Evolutionary conservation across 2,797 vertebrate species (phyloP), one percentile per base, ranked within the genome.

Genomic region (Acanthiza pusilla): DNA sequence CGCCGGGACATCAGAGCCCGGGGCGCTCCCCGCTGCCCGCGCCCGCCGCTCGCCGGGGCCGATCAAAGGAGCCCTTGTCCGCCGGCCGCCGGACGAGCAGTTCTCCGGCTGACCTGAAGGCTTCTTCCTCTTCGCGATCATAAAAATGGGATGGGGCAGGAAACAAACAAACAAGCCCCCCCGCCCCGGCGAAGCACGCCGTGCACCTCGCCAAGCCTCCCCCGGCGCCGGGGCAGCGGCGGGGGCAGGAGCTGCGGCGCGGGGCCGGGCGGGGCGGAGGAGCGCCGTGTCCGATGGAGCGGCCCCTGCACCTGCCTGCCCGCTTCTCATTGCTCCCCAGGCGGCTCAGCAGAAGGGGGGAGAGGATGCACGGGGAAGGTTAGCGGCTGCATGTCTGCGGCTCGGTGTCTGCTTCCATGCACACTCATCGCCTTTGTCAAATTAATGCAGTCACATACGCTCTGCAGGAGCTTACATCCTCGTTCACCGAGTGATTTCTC

Each of bases 51-150:
- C 72, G 57, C 43, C 73, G 30, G 68, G 8, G 47, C 60, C 81
- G 14, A 43, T 82, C 61, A 51, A 53, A 82, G 72, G 15, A 61
- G 87, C 42, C 60, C 76, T 62, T 66, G 85, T 83, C 79, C 51
- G 54, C 80, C 81, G 51, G 78, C 92, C 20, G 57, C 80, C 84
- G 54, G 79, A 86, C 26, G 29, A 92, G 94, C 96, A 85, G 92
- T 86, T 96, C 96, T 88, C 75, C 13, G 90, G 89, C 84, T 83
- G 96, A 97, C 97, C 96, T 93, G 96, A 94, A 96, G 96, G 97
- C 91, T 96, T 82, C 96, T 88, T 85, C 96, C 82, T 89, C 96
- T 92, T 50, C 45, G 84, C 62, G 89, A 19, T 58, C 77, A 23
- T 95, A 63, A 71, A 88, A 75, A 68, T 5, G 88, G 8, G 88